Evolutionary conservation across 1,140 invertebrate species (phyloP).

Genomic region (Tetraneura akinire): DNA sequence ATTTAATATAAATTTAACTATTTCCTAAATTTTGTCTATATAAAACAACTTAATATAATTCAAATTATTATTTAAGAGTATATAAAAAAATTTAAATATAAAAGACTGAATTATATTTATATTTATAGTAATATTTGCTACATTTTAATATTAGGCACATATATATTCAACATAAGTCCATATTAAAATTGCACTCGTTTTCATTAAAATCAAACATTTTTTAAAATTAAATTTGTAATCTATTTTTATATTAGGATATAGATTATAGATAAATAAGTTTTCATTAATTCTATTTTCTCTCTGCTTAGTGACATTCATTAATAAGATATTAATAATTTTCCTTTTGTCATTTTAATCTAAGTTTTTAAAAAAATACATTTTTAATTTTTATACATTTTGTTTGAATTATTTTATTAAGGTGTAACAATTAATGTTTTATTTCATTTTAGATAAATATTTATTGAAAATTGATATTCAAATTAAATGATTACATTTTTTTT

Average conservation of each 20-base stretch:
- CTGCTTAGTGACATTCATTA: not conserved
- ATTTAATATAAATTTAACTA: slow-evolving; percentile 12
- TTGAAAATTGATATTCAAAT: no score
- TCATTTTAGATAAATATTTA: no score
- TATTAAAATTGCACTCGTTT: not conserved
- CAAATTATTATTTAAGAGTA: not conserved
- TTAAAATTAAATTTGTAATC: not conserved
- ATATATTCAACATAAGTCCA: not conserved
- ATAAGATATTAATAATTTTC: no score
- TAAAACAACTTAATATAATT: not conserved
- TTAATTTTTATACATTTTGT: no score
- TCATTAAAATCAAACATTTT: not conserved
- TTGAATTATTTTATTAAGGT: no score
- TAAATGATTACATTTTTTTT: no score
- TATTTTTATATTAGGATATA: not conserved
- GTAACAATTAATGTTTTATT: no score
- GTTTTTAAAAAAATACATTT: no score
- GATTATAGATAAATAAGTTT: not conserved
- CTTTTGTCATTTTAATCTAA: no score
- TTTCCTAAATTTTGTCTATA: not conserved
- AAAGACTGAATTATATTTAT: slow-evolving; percentile 23
- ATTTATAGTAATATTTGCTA: not conserved
- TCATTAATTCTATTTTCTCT: not conserved
- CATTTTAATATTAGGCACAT: not conserved
- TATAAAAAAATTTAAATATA: not conserved